Conservation (phyloP, 1,140 invertebrate species). For the Drosophila neocordata region DNA sequence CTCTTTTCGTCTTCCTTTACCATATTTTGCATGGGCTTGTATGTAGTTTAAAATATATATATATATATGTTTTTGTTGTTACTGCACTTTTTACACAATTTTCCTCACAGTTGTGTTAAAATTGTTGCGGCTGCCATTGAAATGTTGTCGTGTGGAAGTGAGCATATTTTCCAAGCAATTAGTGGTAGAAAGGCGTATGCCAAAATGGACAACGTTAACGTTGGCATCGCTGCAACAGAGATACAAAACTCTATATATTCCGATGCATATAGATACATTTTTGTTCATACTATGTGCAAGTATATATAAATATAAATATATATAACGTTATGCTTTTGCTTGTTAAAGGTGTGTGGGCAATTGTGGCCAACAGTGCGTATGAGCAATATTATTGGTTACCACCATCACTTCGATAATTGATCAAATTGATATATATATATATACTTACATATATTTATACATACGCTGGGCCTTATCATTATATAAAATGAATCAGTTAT, state of each 20-base stretch:
- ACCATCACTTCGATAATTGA: slow-evolving; percentile 11
- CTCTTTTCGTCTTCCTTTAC: slow-evolving; percentile 16
- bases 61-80: slow-evolving; percentile 20
- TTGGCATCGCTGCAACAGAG: slow-evolving; percentile 29
- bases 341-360: slow-evolving; percentile 12
- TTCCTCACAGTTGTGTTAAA: slow-evolving; percentile 36
- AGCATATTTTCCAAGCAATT: slow-evolving; percentile 77
- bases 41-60: slow-evolving; percentile 47
- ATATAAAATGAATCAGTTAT: background rate
- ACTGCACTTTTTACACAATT: slow-evolving; percentile 40
- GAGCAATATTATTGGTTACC: slow-evolving; percentile 8
- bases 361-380: slow-evolving; percentile 34
- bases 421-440: slow-evolving; percentile 1
- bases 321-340: background rate
- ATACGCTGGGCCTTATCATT: background rate
- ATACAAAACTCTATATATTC: background rate
- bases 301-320: background rate
- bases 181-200: slow-evolving; percentile 47
- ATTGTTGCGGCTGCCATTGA: slow-evolving; percentile 68
- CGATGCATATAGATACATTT: background rate
- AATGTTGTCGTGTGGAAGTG: slow-evolving; percentile 69
- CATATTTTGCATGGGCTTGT: slow-evolving; percentile 3
- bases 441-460: background rate
- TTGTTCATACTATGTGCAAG: no score
- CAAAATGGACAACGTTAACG: slow-evolving; percentile 32